A percentile compares a stretch with the other conserved stretches of the same genome.
Conservation (phyloP, 1,140 invertebrate genomes). For the Reticulitermes speratus region DNA sequence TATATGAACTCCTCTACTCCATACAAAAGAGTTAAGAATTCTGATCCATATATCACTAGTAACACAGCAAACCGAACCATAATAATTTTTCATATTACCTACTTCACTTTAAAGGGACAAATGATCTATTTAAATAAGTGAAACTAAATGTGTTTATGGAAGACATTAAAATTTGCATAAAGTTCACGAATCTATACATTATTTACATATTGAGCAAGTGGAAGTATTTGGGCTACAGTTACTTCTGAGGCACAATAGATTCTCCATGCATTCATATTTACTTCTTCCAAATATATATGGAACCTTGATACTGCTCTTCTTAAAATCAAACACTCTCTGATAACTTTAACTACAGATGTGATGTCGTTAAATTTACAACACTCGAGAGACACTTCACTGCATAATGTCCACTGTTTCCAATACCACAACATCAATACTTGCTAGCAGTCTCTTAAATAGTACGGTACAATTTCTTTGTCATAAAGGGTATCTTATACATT, state of each 20-base stretch:
- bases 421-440: neutral
- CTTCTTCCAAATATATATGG: neutral
- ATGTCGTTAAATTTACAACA: neutral
- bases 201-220: constrained; percentile 7
- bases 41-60: neutral
- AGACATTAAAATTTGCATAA: neutral
- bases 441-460: neutral
- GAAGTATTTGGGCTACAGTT: constrained; percentile 1
- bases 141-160: neutral
- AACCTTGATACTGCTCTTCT: neutral
- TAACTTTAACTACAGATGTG: constrained; percentile 1
- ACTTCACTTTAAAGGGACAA: neutral
- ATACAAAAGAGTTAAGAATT: neutral
- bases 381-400: neutral
- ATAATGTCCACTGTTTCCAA: neutral
- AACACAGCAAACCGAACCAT: neutral
- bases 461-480: neutral
- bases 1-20: neutral
- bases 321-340: neutral
- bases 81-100: neutral
- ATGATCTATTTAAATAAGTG: neutral
- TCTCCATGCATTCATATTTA: neutral
- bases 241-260: neutral
- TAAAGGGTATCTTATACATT: neutral
- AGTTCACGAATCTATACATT: neutral